Conservation (phyloP, 2,888 invertebrate species). For the Agonopterix subpropinquella region DNA sequence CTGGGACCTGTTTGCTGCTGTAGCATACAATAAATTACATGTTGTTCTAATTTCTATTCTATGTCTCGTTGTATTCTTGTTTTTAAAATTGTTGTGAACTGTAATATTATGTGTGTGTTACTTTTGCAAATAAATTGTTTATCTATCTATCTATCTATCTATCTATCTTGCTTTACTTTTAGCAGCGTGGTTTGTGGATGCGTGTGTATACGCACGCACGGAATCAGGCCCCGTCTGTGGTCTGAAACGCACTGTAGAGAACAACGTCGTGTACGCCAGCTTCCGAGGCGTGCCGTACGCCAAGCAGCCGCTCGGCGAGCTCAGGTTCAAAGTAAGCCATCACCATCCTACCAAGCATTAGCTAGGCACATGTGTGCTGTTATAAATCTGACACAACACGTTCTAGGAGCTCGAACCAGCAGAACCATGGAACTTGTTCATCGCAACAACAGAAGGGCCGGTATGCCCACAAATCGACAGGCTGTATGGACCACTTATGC, state of each 20-base stretch:
- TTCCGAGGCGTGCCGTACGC: conserved; percentile 63
- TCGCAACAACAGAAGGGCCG: conserved; percentile 74
- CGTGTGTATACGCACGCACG: conserved; percentile 25
- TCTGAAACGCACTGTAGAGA: conserved; percentile 19
- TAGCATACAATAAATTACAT: too few species aligned
- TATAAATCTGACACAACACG: too few species aligned
- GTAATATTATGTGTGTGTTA: too few species aligned
- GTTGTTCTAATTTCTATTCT: too few species aligned
- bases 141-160: too few species aligned
- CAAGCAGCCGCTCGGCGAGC: conserved; percentile 47
- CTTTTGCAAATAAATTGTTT: too few species aligned
- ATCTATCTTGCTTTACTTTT: too few species aligned
- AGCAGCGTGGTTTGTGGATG: not conserved
- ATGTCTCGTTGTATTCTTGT: too few species aligned
- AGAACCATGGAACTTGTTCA: conserved; percentile 61
- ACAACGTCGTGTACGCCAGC: conserved; percentile 40
- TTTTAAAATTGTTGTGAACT: too few species aligned
- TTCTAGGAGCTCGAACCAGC: conserved; percentile 70
- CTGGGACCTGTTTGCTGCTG: too few species aligned
- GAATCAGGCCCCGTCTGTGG: conserved; percentile 51
- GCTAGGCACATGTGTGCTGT: too few species aligned
- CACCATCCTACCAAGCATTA: too few species aligned
- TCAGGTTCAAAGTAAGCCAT: conserved; percentile 44
- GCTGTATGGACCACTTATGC: conserved; percentile 40
- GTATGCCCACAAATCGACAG: conserved; percentile 77